phyloP scores from a whole-genome alignment of 2,888 invertebrate genomes.

The Phalera bucephala region DNA sequence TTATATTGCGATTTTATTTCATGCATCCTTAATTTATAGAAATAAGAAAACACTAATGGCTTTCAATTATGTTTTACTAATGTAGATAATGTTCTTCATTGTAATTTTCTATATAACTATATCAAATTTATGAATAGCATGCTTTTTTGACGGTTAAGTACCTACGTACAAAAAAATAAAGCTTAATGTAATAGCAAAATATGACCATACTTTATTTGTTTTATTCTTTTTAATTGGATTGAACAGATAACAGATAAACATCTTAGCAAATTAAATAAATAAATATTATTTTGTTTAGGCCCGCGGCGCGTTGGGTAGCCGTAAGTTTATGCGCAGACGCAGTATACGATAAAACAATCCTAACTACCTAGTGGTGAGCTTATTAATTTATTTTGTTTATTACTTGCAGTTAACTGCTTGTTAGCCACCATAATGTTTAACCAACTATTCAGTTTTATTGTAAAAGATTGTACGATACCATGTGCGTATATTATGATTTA shows the following conservation, averaged over 20 bases:
- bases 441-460: slow-evolving; percentile 4
- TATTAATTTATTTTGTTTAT: slow-evolving; percentile 55
- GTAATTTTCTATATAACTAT: no score
- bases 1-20: no score
- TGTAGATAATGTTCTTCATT: no score
- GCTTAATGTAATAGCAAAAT: no score
- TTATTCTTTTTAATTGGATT: slow-evolving; percentile 3
- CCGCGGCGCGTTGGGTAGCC: slow-evolving; percentile 30
- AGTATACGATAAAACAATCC: slow-evolving; percentile 36
- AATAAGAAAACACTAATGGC: no score
- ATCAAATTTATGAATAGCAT: no score
- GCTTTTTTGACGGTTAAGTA: no score
- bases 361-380: slow-evolving; percentile 55
- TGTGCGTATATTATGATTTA: neutral
- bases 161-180: no score
- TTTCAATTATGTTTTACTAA: no score
- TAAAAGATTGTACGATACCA: neutral
- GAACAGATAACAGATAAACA: slow-evolving; percentile 27
- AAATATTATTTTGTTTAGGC: slow-evolving; percentile 39
- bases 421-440: slow-evolving; percentile 24
- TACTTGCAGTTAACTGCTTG: slow-evolving; percentile 22
- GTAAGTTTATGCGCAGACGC: slow-evolving; percentile 39
- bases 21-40: no score
- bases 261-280: slow-evolving; percentile 32
- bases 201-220: no score